A percentile compares a stretch with the other conserved stretches of the same genome.
Evolutionary conservation across 2,888 invertebrate species (phyloP).

Genomic region (Spisula subtruncata): DNA sequence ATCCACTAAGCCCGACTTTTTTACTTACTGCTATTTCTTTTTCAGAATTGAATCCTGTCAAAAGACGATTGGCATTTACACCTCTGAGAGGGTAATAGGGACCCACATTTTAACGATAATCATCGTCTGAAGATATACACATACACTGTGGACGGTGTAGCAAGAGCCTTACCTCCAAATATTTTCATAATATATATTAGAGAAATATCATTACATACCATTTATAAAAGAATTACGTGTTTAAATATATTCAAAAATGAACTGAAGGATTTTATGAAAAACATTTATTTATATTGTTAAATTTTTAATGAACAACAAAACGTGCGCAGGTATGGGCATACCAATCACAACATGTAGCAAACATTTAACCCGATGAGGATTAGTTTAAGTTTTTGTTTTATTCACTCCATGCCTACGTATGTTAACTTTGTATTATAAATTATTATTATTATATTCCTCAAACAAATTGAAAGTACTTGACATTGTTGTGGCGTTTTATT

Average conservation of each 20-base stretch:
- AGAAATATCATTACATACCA: background rate
- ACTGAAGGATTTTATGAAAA: background rate
- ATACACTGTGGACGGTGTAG: background rate
- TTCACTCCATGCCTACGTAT: too few relatives aligned
- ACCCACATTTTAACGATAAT: background rate
- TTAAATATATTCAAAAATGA: background rate
- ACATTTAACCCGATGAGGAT: too few relatives aligned
- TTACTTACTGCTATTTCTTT: background rate
- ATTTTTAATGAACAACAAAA: background rate
- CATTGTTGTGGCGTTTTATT: too few relatives aligned
- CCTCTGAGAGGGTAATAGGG: slow-evolving; percentile 39
- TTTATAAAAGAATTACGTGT: background rate
- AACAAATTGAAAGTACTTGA: too few relatives aligned
- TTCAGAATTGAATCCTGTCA: slow-evolving; percentile 38
- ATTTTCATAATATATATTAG: background rate
- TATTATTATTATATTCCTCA: too few relatives aligned
- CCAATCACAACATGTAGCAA: too few relatives aligned
- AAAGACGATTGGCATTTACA: slow-evolving; percentile 39
- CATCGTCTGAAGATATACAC: background rate
- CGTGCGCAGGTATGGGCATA: background rate
- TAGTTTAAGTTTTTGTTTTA: too few relatives aligned
- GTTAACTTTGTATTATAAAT: too few relatives aligned
- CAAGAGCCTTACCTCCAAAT: background rate
- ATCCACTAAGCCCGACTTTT: too few relatives aligned
- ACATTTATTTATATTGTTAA: background rate